A percentile compares a stretch with the other conserved stretches of the same genome.
These are phyloP conservation scores for Nothocercus nigrocapillus DNA, from an alignment of 2,113 vertebrate genomes.

Conservation along the genomic window DNA sequence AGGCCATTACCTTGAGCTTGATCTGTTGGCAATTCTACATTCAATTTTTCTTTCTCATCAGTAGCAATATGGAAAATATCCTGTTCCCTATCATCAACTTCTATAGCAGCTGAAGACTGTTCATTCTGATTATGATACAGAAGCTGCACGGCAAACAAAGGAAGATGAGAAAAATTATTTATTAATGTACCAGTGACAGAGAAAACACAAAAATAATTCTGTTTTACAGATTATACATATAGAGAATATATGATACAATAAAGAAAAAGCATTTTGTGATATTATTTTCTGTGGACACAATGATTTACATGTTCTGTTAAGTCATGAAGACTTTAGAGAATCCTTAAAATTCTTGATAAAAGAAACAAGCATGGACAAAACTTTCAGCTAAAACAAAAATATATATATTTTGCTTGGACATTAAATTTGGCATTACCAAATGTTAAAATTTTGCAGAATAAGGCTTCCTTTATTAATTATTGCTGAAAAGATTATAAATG, in stretches of 20 bases:
- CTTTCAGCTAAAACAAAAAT: background rate
- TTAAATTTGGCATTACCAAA: background rate
- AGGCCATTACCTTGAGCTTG: conserved; percentile 80
- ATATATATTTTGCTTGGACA: background rate
- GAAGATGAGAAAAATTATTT: background rate
- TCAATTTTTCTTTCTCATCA: conserved; percentile 57
- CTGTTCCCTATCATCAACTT: background rate
- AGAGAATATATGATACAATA: no score
- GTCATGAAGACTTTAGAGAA: background rate
- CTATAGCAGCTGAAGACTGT: conserved; percentile 56
- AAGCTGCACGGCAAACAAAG: conserved; percentile 71
- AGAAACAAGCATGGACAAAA: background rate
- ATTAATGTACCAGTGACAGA: background rate
- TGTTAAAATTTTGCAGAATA: background rate
- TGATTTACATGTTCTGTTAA: background rate
- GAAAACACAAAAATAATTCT: background rate
- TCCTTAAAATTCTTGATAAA: background rate
- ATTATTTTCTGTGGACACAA: background rate
- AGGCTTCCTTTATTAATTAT: background rate
- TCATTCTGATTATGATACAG: conserved; percentile 73
- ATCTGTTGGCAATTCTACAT: conserved; percentile 55
- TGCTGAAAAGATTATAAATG: background rate
- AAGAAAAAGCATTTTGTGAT: background rate
- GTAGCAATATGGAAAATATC: background rate
- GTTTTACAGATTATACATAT: no score